Conservation (phyloP, 2,888 invertebrate species). For the Lepidocyrtinus sp. region DNA sequence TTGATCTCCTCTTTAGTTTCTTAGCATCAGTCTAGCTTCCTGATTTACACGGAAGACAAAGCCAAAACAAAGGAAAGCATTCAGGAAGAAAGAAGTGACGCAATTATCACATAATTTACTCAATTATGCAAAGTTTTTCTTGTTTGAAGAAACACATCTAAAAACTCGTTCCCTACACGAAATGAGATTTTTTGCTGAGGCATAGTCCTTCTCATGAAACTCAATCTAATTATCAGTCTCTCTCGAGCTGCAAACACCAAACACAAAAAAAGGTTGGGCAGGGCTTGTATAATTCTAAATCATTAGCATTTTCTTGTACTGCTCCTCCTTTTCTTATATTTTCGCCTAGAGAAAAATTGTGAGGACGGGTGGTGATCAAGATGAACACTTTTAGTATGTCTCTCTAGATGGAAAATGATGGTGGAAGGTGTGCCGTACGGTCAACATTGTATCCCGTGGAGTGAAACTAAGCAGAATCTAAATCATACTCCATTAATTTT, state of each 20-base stretch:
- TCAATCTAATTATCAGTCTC: neutral
- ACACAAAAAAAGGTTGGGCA: neutral
- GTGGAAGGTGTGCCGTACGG: neutral
- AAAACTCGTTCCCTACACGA: neutral
- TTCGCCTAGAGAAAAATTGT: neutral
- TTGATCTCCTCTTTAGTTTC: too few species aligned
- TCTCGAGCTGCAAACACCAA: too few species aligned
- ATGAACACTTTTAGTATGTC: neutral
- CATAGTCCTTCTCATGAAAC: neutral
- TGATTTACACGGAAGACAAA: too few species aligned
- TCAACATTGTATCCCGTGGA: neutral
- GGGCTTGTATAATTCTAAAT: neutral
- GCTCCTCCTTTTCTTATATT: too few species aligned
- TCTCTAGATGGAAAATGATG: neutral
- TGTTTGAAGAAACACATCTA: too few species aligned
- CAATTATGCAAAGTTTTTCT: slow-evolving; percentile 68
- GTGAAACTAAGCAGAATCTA: neutral
- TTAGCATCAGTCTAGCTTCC: too few species aligned
- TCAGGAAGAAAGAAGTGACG: slow-evolving; percentile 44
- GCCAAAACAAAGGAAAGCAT: neutral
- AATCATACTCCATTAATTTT: neutral
- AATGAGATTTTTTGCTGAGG: slow-evolving; percentile 22
- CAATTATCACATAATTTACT: slow-evolving; percentile 69
- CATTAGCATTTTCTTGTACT: neutral
- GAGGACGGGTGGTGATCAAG: neutral